Evolutionary conservation across 2,888 invertebrate genomes (phyloP).

Genomic region (Catocala sponsa): DNA sequence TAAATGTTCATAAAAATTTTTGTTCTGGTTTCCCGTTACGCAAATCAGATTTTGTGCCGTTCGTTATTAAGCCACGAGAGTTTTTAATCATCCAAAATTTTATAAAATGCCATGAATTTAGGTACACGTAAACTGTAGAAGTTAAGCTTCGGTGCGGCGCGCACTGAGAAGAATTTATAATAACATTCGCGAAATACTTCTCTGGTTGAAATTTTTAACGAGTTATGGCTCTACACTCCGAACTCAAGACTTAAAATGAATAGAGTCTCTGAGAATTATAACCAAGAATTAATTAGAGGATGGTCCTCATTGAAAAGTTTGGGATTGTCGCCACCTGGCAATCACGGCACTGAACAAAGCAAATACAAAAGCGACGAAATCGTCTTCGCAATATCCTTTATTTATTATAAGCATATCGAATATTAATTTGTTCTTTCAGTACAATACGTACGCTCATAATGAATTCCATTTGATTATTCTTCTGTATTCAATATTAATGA

Average conservation of each 20-base stretch:
- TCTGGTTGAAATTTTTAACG: slow-evolving; percentile 67
- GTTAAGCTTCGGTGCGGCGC: slow-evolving; percentile 42
- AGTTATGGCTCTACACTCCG: slow-evolving; percentile 56
- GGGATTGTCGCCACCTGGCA: slow-evolving; percentile 70
- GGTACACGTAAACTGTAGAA: slow-evolving; percentile 52
- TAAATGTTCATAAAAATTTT: slow-evolving; percentile 37
- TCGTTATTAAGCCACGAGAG: slow-evolving; percentile 48
- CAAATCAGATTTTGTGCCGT: slow-evolving; percentile 48
- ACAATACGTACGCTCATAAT: slow-evolving; percentile 15
- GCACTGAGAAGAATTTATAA: slow-evolving; percentile 56
- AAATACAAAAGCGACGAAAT: slow-evolving; percentile 60
- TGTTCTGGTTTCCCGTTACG: slow-evolving; percentile 33
- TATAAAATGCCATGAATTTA: slow-evolving; percentile 53
- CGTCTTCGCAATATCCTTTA: slow-evolving; percentile 55
- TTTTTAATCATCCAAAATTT: slow-evolving; percentile 50
- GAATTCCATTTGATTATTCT: slow-evolving; percentile 22
- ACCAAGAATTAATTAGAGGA: slow-evolving; percentile 73
- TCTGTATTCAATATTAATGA: slow-evolving; percentile 21
- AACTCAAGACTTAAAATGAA: slow-evolving; percentile 59
- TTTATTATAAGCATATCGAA: slow-evolving; percentile 58
- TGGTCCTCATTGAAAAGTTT: slow-evolving; percentile 68
- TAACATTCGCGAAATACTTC: slow-evolving; percentile 58
- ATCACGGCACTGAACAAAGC: slow-evolving; percentile 61
- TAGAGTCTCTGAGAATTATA: slow-evolving; percentile 60
- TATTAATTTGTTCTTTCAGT: slow-evolving; percentile 52